Conservation (phyloP, 2,888 invertebrate genomes). For the Elmis aenea region DNA sequence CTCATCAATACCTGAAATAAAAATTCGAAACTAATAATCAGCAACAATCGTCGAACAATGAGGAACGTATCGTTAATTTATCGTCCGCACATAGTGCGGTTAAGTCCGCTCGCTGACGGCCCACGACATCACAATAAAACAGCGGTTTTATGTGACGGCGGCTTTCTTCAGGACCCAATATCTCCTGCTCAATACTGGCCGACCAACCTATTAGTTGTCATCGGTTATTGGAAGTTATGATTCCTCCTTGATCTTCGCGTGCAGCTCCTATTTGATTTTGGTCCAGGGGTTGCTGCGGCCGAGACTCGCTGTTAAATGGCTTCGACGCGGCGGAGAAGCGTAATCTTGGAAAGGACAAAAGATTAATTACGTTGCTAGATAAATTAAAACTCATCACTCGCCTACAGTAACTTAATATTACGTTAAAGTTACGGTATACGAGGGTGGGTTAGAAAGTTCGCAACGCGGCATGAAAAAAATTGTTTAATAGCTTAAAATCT, state of each 20-base stretch:
- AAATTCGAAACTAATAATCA: slow-evolving; percentile 15
- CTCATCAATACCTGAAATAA: not conserved
- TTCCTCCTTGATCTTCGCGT: slow-evolving; percentile 24
- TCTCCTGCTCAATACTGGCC: slow-evolving; percentile 32
- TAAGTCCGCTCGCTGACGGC: slow-evolving; percentile 19
- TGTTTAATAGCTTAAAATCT: too few species aligned
- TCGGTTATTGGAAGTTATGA: slow-evolving; percentile 40
- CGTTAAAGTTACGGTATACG: too few species aligned
- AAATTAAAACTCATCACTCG: too few species aligned
- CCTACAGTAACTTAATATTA: too few species aligned
- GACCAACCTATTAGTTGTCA: slow-evolving; percentile 36
- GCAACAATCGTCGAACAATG: slow-evolving; percentile 19
- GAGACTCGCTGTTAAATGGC: too few species aligned
- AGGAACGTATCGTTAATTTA: slow-evolving; percentile 19
- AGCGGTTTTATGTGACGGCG: slow-evolving; percentile 20
- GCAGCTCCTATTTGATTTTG: slow-evolving; percentile 17
- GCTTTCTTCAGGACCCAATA: slow-evolving; percentile 33
- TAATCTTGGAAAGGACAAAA: too few species aligned
- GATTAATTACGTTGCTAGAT: too few species aligned
- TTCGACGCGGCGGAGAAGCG: too few species aligned
- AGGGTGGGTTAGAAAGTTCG: too few species aligned
- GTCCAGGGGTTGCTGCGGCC: slow-evolving; percentile 10
- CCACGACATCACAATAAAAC: slow-evolving; percentile 18
- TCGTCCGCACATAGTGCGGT: slow-evolving; percentile 18
- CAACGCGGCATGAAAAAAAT: too few species aligned